Base-by-base conservation (phyloP, 1,140 invertebrate genomes). In the Scaptomyza hsui region DNA sequence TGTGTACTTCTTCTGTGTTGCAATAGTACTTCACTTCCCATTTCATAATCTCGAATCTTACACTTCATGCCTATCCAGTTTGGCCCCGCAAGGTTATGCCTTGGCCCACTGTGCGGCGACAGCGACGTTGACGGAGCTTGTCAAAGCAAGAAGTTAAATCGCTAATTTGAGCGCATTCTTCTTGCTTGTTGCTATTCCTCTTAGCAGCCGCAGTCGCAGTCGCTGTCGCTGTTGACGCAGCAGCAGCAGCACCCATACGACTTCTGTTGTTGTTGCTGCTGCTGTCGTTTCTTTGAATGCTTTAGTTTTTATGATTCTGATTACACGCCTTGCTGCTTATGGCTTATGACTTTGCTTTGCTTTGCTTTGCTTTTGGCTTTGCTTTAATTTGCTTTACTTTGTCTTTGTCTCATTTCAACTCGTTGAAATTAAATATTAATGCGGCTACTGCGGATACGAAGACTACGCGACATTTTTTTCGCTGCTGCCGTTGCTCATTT, bases 311-410 rank as follows among this genome's bases (percentile, higher is more conserved):
- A 79, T 70, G 68, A 76, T 80, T 76, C 64, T 78, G 85, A 83
- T 86, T 86, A 80, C 70, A 88, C 74, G 80, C 68, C 70, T 85
- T 76, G 81, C 47, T 85, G 80, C 78, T 72, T 74, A 47, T 81
- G 52, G 29, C 42, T 41, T 37, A 37, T 37, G 32, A 16, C 59
- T 21, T 48, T 48, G 55, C 24, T 29, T n/a, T 44, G 35, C 39
- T 39, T 41, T 47, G n/a, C 52, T 61, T 45, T 61, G 2, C 6
- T 29, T 29, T 29, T 9, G 26, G 13, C 29, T 37, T 48, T 37
- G 12, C 16, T 51, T 51, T 12, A 37, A 37, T 64, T 19, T 35
- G 48, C 49, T 53, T 24, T 64, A n/a, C 45, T 45, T 63, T 63
- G 26, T 26, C 7, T 59, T 26, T n/a, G 32, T n/a, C 12, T 37